Percentiles rank a stretch among this genome's conserved stretches.
These are phyloP conservation scores for Pseudorectes ferrugineus DNA, from an alignment of 2,113 vertebrate genomes.

Conservation along the genomic window DNA sequence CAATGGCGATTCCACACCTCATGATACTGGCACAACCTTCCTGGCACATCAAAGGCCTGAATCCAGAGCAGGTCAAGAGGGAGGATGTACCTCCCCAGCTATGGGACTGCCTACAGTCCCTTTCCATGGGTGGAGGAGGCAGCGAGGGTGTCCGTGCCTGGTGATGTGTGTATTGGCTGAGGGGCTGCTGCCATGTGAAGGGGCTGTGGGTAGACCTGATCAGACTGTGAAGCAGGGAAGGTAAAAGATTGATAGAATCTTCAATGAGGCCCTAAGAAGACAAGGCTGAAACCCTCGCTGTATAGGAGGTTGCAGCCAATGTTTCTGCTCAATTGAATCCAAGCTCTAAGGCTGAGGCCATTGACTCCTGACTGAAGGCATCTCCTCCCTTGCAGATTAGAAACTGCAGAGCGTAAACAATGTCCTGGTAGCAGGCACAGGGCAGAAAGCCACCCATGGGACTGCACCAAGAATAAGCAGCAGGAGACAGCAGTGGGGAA, in stretches of 20 bases:
- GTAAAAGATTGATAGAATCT: neutral
- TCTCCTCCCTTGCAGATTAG: neutral
- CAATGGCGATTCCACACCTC: neutral
- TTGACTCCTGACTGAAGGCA: neutral
- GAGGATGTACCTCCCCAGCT: neutral
- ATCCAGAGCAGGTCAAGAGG: neutral
- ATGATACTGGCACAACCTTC: neutral
- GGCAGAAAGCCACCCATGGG: neutral
- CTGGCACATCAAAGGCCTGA: neutral
- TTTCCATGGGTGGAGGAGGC: neutral
- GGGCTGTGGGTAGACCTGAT: neutral
- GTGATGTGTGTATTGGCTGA: neutral
- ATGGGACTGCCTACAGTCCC: accelerated
- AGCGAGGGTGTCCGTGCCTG: neutral
- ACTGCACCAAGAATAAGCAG: neutral
- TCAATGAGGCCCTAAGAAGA: neutral
- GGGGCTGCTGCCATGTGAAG: neutral
- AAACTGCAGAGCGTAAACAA: neutral
- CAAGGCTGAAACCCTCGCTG: neutral
- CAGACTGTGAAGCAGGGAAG: neutral
- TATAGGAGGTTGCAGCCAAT: neutral
- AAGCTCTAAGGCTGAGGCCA: neutral
- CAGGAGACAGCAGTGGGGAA: neutral
- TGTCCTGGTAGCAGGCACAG: neutral
- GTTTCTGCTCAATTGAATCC: neutral